Evolutionary conservation across 1,140 invertebrate genomes (phyloP), one percentile per base, ranked within the genome.

Genomic region (Leptinotarsa undecemlineata): DNA sequence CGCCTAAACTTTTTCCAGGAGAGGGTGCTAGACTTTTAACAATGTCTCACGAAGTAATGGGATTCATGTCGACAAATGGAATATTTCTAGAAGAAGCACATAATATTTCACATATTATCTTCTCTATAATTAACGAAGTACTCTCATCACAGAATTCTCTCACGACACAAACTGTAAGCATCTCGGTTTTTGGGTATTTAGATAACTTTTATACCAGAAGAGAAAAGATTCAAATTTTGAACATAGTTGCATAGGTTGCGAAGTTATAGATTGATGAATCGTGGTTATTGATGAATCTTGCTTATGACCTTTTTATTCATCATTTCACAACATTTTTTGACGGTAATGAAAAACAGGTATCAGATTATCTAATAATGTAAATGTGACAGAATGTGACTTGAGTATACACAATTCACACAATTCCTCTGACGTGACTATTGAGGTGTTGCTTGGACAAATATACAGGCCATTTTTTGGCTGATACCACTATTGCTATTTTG

Each of bases 1-100:
- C 74, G 81, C 84, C 5, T 21, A 57, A 19, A n/a, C 74, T 89
- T 11, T 87, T 88, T 75, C 88, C 89, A 1, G 89, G 90, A 19
- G 90, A 90, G 78, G 89, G 88, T 0, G 88, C 89, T 80, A 83
- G 86, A 33, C 83, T 90, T 42, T 75, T 90, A 19, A 81, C 74
- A 26, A 80, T 90, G 5, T 80, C 89, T 2, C 76, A 84, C 1
- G 87, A 88, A 76, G 86, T 89, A 68, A 82, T 88, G 63, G 77
- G 80, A 26, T 90, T 89, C 79, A 85, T 88, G 6, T 47, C 48
- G n/a, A 62, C 73, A 71, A 66, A 20, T n/a, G 70, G 69, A 71
- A 47, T 62, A 4, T 21, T 13, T 51, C 42, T 62, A 20, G 19
- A 57, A 20, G 47, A 67, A 21, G 48, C 64, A 15, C 6, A 48